Base-by-base conservation (phyloP, 2,113 vertebrate species). In the Platysteira castanea region DNA sequence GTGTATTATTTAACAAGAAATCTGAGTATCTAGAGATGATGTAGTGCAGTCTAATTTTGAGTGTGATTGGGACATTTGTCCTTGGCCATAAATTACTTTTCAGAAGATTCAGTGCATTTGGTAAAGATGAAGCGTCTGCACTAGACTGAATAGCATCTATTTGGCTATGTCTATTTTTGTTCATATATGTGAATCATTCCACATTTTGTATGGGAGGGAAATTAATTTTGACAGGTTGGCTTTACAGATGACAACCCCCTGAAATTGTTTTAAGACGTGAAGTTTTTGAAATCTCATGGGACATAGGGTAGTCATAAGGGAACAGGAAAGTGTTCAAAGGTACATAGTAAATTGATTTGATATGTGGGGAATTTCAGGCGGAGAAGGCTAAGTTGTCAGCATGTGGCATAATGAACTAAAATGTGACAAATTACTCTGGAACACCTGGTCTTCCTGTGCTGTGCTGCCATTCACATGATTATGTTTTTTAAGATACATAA, bases 381-480 rank as follows among this genome's bases (percentile, higher is more conserved):
- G 65, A 79, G 54, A 56, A 49, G 47, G 39, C 28, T 63, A 75
- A 84, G 70, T 79, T 93, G 84, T 81, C 65, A 89, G 39, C 20
- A 60, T 0, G 0, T 79, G 73, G 47, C 74, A 60, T 75, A 94
- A 85, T 84, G 77, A 93, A 79, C 37, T 87, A 82, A 96, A 92
- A 84, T 79, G 60, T 95, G 89, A 89, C 73, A 94, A 49, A 95
- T 84, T 78, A 16, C 53, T 83, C 57, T 93, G 46, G n/a, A 94
- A 73, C 70, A 94, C 89, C 57, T 91, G 81, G 37, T 64, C 81
- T 91, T 95, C 30, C n/a, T 82, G 53, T 76, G 44, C n/a, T 87
- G 19, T 81, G 59, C 50, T 81, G 61, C 78, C 53, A 41, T 95
- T 89, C 89, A 84, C 61, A 49, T 35, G 31, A 57, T 87, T 44